Base-by-base conservation (phyloP, 1,140 invertebrate species). In the Arctopsyche grandis region DNA sequence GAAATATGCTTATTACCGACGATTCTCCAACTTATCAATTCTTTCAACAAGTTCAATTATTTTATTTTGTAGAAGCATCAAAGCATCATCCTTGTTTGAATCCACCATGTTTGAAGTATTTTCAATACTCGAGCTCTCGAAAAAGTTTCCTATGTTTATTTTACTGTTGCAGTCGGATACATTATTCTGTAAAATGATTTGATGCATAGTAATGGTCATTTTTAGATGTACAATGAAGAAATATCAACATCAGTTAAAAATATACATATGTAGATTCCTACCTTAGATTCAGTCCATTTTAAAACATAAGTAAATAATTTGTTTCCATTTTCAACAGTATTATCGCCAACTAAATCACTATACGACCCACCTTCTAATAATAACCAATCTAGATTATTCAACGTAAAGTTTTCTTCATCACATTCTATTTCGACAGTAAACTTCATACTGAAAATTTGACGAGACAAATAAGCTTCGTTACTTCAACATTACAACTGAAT, bases 371-470 rank as follows among this genome's bases (percentile, higher is more conserved):
- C 63, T 66, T 66, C 63, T 26, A 66, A 12, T 3, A 22, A 14
- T 12, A 66, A 29, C 63, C 63, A 66, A 26, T 66, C 63, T 10
- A 66, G 24, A 26, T 66, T 14, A 26, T 12, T 29, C 63, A 66
- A 66, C 4, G 21, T 14, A 66, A 66, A 26, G 24, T 66, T 26
- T 66, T 66, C 24, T 24, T 66, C 63, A 3, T 24, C 12, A 26
- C 10, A 26, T 26, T 66, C 22, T 12, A 66, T 66, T 26, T 66
- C 63, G 14, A 66, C 12, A 14, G 24, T 29, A 4, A 66, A 26
- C 26, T 66, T 66, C 63, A 66, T 66, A 52, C 48, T 52, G 48
- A 52, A 14, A 14, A 5, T 12, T 52, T n/a, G n/a, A 38, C 7
- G 1, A 52, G 4, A 52, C 10, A 52, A 52, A 5, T 12, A 52